Evolutionary conservation across 2,888 invertebrate species (phyloP).

Genomic region (Flexamia atlantica): DNA sequence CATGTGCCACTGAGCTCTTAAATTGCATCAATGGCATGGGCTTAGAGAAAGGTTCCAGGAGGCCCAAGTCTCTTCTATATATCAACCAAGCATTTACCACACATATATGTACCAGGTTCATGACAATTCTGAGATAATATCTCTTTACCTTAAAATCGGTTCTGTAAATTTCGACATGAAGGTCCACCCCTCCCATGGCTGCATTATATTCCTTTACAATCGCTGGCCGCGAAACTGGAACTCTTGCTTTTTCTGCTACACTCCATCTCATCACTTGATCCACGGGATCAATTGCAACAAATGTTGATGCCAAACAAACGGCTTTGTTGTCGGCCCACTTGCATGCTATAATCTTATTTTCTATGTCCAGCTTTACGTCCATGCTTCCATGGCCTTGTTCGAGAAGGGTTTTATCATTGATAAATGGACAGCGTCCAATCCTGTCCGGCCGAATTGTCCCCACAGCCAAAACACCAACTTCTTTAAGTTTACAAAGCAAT

Average conservation of each 20-base stretch:
- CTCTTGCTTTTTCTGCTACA: conserved; percentile 62
- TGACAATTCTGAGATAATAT: conserved; percentile 69
- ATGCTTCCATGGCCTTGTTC: conserved; percentile 68
- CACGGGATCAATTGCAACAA: conserved; percentile 67
- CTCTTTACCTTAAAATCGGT: conserved; percentile 68
- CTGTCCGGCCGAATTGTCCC: conserved; percentile 62
- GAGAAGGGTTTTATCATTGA: conserved; percentile 67
- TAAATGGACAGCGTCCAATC: conserved; percentile 51
- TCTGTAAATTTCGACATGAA: conserved; percentile 70
- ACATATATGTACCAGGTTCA: conserved; percentile 64
- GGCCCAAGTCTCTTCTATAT: conserved; percentile 59
- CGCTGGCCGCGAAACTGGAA: conserved; percentile 61
- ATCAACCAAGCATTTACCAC: conserved; percentile 67
- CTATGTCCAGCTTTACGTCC: conserved; percentile 61
- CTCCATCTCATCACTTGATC: conserved; percentile 68
- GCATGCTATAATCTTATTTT: conserved; percentile 65
- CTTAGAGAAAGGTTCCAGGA: conserved; percentile 1
- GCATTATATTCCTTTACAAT: conserved; percentile 70
- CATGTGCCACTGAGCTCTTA: conserved; percentile 9
- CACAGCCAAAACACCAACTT: conserved; percentile 45
- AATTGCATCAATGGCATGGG: conserved; percentile 18
- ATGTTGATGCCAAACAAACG: conserved; percentile 69
- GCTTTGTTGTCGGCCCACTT: conserved; percentile 68
- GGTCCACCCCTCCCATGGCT: conserved; percentile 71
- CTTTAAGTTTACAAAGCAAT: conserved; percentile 63